These are phyloP conservation scores for Melanotaenia pygmaea DNA, from an alignment of 2,797 vertebrate genomes.

Conservation along the genomic window DNA sequence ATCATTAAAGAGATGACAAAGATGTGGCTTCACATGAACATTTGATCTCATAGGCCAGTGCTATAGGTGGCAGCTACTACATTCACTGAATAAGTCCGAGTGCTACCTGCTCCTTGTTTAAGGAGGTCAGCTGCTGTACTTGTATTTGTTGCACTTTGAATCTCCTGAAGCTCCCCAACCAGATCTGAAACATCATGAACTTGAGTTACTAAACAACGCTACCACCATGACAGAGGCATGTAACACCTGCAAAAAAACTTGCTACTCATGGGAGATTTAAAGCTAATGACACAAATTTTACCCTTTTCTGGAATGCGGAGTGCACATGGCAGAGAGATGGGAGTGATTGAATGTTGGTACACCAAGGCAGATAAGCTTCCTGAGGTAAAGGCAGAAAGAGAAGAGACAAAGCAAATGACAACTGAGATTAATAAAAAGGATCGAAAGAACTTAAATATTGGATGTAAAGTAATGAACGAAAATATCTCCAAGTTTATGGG, in stretches of 20 bases:
- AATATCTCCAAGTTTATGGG: neutral
- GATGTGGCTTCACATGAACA: conserved; percentile 4
- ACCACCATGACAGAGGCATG: conserved; percentile 2
- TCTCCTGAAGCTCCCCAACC: conserved; percentile 85
- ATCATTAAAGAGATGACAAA: conserved; percentile 24
- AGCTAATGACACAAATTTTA: conserved; percentile 42
- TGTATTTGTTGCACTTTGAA: conserved; percentile 84
- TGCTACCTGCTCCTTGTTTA: conserved; percentile 90
- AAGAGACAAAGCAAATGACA: neutral
- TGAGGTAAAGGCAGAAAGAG: conserved; percentile 55
- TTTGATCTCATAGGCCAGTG: neutral
- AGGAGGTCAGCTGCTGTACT: conserved; percentile 92
- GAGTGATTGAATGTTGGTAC: conserved; percentile 93
- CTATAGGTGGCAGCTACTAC: conserved; percentile 7
- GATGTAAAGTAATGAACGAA: neutral
- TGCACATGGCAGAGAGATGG: conserved; percentile 90
- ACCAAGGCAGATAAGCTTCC: conserved; percentile 93
- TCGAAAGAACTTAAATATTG: neutral
- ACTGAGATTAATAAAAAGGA: conserved; percentile 4
- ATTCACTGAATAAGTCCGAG: neutral
- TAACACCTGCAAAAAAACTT: neutral
- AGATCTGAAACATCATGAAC: conserved; percentile 81
- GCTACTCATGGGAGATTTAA: neutral
- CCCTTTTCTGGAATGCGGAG: conserved; percentile 89
- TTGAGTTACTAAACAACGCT: conserved; percentile 7